These are phyloP conservation scores for Dromius quadrimaculatus DNA, from an alignment of 2,888 invertebrate species.

Conservation along the genomic window DNA sequence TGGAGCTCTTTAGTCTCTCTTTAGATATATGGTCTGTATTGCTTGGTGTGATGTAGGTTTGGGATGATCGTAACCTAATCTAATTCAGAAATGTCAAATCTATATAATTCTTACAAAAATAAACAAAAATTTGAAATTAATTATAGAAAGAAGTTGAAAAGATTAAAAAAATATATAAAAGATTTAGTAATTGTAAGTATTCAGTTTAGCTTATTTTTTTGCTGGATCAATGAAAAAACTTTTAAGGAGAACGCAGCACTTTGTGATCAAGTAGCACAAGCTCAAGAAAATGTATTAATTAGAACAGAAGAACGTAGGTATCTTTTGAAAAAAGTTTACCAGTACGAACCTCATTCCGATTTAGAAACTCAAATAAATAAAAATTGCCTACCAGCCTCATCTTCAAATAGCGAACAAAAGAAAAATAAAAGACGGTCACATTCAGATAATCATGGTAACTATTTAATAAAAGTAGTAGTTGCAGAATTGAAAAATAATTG, in stretches of 20 bases:
- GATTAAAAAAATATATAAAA: slow-evolving; percentile 74
- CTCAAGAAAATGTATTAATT: slow-evolving; percentile 83
- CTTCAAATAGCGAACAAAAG: slow-evolving; percentile 44
- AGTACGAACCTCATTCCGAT: slow-evolving; percentile 70
- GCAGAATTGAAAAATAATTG: too few species aligned
- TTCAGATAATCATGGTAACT: slow-evolving; percentile 40
- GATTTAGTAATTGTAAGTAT: slow-evolving; percentile 76
- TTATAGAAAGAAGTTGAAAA: slow-evolving; percentile 75
- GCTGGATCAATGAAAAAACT: not conserved
- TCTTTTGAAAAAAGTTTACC: slow-evolving; percentile 80
- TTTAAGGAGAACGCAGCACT: slow-evolving; percentile 84
- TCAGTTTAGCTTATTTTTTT: not conserved
- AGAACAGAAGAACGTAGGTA: slow-evolving; percentile 88
- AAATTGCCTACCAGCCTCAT: slow-evolving; percentile 55
- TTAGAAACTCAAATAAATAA: slow-evolving; percentile 64
- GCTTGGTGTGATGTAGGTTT: too few species aligned
- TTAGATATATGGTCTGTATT: too few species aligned
- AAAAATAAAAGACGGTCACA: slow-evolving; percentile 31
- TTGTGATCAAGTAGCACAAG: slow-evolving; percentile 88
- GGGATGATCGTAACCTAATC: too few species aligned
- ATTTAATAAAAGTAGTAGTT: slow-evolving; percentile 3
- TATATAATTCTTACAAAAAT: slow-evolving; percentile 35
- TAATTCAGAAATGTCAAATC: slow-evolving; percentile 46
- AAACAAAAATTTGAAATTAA: slow-evolving; percentile 22
- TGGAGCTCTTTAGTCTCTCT: too few species aligned